Percentiles rank a stretch among this genome's conserved stretches.
Evolutionary conservation across 2,113 vertebrate genomes (phyloP).

Genomic region (Charina bottae): DNA sequence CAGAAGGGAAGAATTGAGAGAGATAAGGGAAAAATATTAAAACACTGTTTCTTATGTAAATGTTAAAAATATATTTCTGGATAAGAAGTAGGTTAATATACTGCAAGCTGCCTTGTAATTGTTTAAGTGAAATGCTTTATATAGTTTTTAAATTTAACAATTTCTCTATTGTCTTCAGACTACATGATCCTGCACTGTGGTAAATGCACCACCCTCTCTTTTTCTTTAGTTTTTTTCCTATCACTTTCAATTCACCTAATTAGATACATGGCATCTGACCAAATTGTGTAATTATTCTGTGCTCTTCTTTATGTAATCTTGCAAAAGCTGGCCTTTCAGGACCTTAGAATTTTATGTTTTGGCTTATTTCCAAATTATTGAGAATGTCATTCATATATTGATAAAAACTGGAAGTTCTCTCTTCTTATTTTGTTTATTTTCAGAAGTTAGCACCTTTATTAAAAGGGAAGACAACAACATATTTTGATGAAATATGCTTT

Average conservation of each 20-base stretch:
- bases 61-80: not conserved
- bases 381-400: not conserved
- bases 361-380: not conserved
- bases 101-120: not conserved
- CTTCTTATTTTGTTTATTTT: not conserved
- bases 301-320: not conserved
- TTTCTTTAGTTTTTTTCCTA: not conserved
- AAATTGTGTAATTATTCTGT: not conserved
- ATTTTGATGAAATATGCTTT: not conserved
- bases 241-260: not conserved
- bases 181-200: too few species aligned
- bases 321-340: not conserved
- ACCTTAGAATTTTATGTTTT: not conserved
- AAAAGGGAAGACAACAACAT: not conserved
- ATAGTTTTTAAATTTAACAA: too few species aligned
- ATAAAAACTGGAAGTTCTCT: not conserved
- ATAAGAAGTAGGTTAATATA: not conserved
- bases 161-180: too few species aligned
- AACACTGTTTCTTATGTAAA: not conserved
- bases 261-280: not conserved
- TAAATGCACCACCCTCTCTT: not conserved
- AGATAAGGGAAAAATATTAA: too few species aligned
- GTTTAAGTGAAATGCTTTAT: not conserved
- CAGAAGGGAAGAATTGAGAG: too few species aligned
- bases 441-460: not conserved